phyloP scores from a whole-genome alignment of 2,113 vertebrate genomes.

The Tringa solitaria region DNA sequence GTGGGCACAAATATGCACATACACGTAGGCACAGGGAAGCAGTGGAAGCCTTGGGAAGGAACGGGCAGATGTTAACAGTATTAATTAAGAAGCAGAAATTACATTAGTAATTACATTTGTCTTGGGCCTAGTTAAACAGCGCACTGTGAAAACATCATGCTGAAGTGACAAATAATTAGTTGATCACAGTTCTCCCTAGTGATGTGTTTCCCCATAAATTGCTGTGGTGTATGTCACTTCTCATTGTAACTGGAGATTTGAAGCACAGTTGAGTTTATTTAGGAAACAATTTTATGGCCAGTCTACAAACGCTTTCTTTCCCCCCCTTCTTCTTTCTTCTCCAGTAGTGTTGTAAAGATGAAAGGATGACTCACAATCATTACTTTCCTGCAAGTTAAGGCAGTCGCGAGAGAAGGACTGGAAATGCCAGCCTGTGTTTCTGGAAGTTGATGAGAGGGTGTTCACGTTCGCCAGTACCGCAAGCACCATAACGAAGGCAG shows the following conservation, averaged over 20 bases:
- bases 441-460: background rate
- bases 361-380: background rate
- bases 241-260: background rate
- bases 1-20: background rate
- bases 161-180: background rate
- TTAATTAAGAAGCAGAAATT: background rate
- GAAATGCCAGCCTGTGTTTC: background rate
- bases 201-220: background rate
- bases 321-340: background rate
- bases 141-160: background rate
- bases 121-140: background rate
- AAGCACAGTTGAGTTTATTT: background rate
- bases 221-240: background rate
- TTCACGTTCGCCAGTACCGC: background rate
- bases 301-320: background rate
- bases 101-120: background rate
- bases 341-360: background rate
- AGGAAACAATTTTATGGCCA: background rate
- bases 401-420: background rate
- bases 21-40: background rate
- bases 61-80: background rate
- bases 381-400: background rate
- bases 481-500: background rate
- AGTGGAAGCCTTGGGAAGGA: background rate
- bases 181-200: background rate